Percentiles rank a stretch among this genome's conserved stretches.
These are phyloP conservation scores for Odobenus rosmarus DNA, from an alignment of 2,113 vertebrate genomes.

Conservation along the genomic window DNA sequence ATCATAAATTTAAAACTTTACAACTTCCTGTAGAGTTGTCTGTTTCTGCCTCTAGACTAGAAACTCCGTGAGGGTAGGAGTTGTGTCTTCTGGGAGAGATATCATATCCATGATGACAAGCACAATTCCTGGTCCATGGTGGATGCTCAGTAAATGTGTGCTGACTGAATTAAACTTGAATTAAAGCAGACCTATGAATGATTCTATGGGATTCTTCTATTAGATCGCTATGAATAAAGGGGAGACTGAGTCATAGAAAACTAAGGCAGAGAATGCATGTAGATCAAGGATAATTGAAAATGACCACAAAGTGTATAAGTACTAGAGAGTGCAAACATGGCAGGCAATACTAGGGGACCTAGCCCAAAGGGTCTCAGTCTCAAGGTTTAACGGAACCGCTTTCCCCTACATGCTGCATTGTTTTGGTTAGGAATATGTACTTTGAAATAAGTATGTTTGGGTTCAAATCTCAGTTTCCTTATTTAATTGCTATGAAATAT, in stretches of 20 bases:
- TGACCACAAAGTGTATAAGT: not conserved
- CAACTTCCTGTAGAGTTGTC: not conserved
- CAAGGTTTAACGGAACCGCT: not conserved
- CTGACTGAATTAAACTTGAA: not conserved
- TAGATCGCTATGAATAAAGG: not conserved
- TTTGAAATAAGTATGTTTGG: not conserved
- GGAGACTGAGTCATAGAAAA: not conserved
- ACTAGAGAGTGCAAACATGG: not conserved
- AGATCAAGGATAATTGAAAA: not conserved
- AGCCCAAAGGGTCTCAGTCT: not conserved
- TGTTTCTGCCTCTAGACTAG: not conserved
- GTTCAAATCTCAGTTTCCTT: not conserved
- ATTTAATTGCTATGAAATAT: not conserved
- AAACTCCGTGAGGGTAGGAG: not conserved
- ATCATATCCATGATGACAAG: not conserved
- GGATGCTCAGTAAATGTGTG: not conserved
- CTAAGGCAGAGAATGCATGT: not conserved
- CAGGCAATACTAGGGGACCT: accelerated
- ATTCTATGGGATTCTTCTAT: not conserved
- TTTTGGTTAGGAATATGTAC: not conserved
- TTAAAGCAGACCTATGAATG: not conserved
- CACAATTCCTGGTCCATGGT: not conserved
- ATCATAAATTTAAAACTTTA: not conserved
- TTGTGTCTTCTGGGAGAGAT: not conserved
- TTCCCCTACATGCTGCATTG: not conserved